phyloP scores from a whole-genome alignment of 35 echinoderm and acorn worm species.

The Eucidaris tribuloides region DNA sequence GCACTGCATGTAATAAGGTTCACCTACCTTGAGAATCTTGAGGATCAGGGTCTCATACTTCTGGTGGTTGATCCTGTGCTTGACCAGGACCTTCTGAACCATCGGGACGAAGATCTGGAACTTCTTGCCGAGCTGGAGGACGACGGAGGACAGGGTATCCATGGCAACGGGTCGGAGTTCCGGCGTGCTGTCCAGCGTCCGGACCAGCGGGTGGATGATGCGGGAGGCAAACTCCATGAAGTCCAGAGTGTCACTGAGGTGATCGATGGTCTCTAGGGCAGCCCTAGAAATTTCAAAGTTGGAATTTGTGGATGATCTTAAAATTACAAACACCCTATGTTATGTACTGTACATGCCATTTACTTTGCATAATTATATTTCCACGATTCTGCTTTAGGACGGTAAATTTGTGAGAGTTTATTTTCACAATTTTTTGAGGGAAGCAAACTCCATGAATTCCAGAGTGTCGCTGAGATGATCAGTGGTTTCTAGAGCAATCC shows the following conservation, averaged over 20 bases:
- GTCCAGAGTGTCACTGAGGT: slow-evolving; percentile 88
- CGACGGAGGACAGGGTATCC: slow-evolving; percentile 87
- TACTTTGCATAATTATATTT: too few species aligned
- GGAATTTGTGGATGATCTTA: not conserved
- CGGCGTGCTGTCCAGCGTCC: slow-evolving; percentile 83
- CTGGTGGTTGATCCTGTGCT: slow-evolving; percentile 89
- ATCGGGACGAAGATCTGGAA: slow-evolving; percentile 98
- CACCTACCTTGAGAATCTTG: slow-evolving; percentile 84
- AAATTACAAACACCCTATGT: too few species aligned
- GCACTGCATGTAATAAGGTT: too few species aligned
- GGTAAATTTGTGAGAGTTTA: too few species aligned
- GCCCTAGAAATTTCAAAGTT: slow-evolving; percentile 27
- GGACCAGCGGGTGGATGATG: slow-evolving; percentile 93
- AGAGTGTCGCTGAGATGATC: slow-evolving; percentile 86
- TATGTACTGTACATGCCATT: too few species aligned
- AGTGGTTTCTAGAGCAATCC: slow-evolving; percentile 78
- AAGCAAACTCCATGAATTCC: slow-evolving; percentile 97
- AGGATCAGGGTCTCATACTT: slow-evolving; percentile 92
- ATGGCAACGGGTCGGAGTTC: slow-evolving; percentile 76
- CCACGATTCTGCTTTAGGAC: too few species aligned
- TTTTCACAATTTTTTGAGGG: too few species aligned
- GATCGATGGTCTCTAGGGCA: slow-evolving; percentile 85
- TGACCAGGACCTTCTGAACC: slow-evolving; percentile 93
- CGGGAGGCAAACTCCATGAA: slow-evolving; percentile 94
- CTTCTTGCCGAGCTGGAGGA: slow-evolving; percentile 93